Percentiles rank a stretch among this genome's conserved stretches.
Evolutionary conservation across 2,113 vertebrate species (phyloP).

Genomic region (Nothocercus julius): DNA sequence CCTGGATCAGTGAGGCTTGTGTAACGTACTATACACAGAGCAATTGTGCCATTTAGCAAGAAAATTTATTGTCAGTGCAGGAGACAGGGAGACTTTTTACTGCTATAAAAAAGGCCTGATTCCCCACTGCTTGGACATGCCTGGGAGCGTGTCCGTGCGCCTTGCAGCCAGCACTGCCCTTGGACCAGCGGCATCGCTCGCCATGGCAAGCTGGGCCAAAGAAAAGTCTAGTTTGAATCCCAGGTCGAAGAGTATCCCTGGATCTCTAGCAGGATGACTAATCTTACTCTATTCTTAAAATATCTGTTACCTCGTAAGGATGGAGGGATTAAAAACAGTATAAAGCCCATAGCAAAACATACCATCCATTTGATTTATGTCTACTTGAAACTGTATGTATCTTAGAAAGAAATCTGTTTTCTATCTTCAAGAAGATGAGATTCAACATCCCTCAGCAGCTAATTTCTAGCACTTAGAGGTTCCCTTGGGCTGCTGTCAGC

Average conservation of each 20-base stretch:
- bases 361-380: constrained; percentile 73
- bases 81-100: accelerated
- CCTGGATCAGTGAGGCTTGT: too few relatives aligned
- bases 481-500: constrained; percentile 78
- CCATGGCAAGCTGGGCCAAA: background rate
- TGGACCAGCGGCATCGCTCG: background rate
- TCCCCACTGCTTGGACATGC: background rate
- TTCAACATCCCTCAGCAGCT: constrained; percentile 68
- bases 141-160: background rate
- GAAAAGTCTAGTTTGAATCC: background rate
- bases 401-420: constrained; percentile 69
- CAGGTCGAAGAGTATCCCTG: background rate
- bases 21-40: background rate
- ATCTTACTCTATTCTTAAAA: constrained; percentile 4
- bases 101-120: accelerated
- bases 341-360: constrained; percentile 67
- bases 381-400: constrained; percentile 58
- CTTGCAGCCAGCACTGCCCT: background rate
- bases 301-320: constrained; percentile 35
- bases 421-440: constrained; percentile 50
- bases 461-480: constrained; percentile 73
- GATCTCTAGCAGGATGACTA: constrained; percentile 8
- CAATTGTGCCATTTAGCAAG: background rate
- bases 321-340: constrained; percentile 53
- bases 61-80: background rate